Evolutionary conservation across 2,888 invertebrate genomes (phyloP).

Genomic region (Phytoseiulus persimilis): DNA sequence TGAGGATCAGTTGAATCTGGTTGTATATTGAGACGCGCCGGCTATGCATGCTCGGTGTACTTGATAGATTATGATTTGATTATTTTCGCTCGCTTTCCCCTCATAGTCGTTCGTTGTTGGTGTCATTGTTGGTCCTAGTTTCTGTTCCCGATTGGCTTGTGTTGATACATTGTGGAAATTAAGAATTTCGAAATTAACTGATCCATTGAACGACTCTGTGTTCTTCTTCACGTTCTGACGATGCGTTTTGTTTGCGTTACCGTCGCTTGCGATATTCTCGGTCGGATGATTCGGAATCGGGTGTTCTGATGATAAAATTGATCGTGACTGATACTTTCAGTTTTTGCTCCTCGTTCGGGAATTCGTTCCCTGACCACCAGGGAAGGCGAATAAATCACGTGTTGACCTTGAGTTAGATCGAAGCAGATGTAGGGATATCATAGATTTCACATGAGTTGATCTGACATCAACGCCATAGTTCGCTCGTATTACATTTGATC

Average conservation of each 20-base stretch:
- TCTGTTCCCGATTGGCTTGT: too few relatives aligned
- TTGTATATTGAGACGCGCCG: background rate
- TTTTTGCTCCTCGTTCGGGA: too few relatives aligned
- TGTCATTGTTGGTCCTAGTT: too few relatives aligned
- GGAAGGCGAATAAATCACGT: too few relatives aligned
- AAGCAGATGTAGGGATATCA: too few relatives aligned
- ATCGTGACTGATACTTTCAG: too few relatives aligned
- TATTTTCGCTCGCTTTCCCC: too few relatives aligned
- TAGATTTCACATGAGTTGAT: background rate
- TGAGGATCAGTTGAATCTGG: background rate
- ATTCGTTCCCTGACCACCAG: too few relatives aligned
- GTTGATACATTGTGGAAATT: background rate
- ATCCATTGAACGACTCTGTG: background rate
- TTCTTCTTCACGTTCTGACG: background rate
- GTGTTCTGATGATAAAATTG: background rate
- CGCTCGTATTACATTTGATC: background rate
- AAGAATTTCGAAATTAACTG: background rate
- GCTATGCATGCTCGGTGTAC: background rate
- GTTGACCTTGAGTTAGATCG: too few relatives aligned
- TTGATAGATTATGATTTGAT: background rate
- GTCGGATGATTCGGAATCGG: background rate
- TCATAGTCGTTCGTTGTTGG: too few relatives aligned
- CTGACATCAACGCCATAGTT: background rate
- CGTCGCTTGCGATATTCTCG: background rate
- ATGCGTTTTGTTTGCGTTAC: background rate